Evolutionary conservation across 2,113 vertebrate species (phyloP).

Genomic region (Elephantulus edwardii): DNA sequence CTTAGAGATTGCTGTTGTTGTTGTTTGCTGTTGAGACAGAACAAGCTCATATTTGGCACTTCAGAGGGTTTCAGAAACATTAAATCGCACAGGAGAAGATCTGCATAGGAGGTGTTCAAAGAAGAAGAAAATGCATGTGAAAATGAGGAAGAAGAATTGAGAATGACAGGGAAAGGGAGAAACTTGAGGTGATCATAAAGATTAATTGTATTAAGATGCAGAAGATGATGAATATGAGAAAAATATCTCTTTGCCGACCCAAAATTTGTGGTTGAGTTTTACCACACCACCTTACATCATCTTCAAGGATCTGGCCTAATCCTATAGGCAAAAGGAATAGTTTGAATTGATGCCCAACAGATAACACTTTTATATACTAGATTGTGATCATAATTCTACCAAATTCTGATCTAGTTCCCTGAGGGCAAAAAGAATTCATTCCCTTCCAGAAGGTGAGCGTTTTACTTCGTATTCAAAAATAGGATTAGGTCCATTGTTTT

Average conservation of each 20-base stretch:
- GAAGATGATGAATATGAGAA: not conserved
- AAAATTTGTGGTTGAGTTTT: not conserved
- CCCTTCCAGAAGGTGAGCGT: not conserved
- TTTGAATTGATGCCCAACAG: not conserved
- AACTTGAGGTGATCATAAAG: not conserved
- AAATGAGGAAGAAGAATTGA: not conserved
- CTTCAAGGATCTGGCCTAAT: not conserved
- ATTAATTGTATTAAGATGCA: not conserved
- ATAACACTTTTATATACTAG: not conserved
- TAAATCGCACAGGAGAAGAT: no score
- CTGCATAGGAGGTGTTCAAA: not conserved
- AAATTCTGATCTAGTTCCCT: not conserved
- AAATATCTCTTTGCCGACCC: not conserved
- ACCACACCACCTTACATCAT: not conserved
- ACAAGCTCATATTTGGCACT: no score
- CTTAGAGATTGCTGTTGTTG: no score
- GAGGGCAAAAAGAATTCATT: conserved; percentile 15
- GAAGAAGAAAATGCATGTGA: not conserved
- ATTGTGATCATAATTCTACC: not conserved
- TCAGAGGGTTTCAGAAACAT: no score
- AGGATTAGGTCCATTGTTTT: not conserved
- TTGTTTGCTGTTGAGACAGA: no score
- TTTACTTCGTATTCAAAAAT: conserved; percentile 17
- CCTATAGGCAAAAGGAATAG: not conserved
- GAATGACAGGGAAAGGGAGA: not conserved